These are phyloP conservation scores for Athalia cordata DNA, from an alignment of 2,888 invertebrate genomes.

Conservation along the genomic window DNA sequence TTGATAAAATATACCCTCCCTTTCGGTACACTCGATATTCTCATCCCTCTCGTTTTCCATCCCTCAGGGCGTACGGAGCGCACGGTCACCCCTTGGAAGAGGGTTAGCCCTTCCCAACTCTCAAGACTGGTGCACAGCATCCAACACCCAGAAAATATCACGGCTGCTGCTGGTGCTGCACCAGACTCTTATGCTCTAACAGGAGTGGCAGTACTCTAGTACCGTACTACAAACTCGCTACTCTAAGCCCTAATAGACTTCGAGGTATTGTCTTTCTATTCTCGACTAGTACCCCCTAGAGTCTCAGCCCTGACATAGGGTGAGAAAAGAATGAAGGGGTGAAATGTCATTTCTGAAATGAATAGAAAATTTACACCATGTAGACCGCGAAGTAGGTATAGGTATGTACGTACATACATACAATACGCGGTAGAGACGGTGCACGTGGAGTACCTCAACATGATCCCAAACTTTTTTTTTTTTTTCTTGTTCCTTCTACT, in stretches of 20 bases:
- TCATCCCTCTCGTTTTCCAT: neutral
- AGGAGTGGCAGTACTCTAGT: conserved; percentile 6
- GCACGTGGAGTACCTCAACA: too few relatives aligned
- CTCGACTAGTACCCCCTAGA: neutral
- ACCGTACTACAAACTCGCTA: neutral
- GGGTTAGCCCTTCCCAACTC: too few relatives aligned
- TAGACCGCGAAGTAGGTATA: neutral
- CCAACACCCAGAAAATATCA: neutral
- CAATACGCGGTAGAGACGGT: too few relatives aligned
- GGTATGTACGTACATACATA: neutral
- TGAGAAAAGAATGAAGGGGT: conserved; percentile 28
- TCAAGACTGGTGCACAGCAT: neutral
- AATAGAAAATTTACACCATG: conserved; percentile 7
- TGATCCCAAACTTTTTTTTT: too few relatives aligned
- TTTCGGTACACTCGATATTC: conserved; percentile 21
- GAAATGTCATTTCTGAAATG: conserved; percentile 28
- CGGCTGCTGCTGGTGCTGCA: too few relatives aligned
- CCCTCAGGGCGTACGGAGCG: neutral
- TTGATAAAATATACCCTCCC: conserved; percentile 19
- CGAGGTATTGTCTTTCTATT: conserved; percentile 24
- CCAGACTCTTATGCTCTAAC: conserved; percentile 20
- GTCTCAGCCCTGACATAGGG: neutral
- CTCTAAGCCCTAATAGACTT: conserved; percentile 34
- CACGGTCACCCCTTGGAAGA: neutral
- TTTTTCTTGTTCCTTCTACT: too few relatives aligned